Conservation (phyloP, 2,113 vertebrate species). For the Indri indri region DNA sequence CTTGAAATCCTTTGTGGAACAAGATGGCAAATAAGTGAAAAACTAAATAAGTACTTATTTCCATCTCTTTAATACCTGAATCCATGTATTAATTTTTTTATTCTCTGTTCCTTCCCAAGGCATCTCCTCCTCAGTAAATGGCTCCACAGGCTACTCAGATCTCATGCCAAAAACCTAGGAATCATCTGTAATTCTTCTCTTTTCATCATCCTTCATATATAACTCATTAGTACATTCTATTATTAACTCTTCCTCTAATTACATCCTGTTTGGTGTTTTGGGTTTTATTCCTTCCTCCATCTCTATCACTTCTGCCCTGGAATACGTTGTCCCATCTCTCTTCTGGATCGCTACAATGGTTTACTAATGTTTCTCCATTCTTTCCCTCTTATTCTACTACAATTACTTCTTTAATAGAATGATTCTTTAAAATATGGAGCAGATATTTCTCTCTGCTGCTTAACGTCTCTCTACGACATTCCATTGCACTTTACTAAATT, state of each 20-base stretch:
- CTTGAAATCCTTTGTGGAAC: background rate
- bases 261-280: background rate
- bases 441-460: background rate
- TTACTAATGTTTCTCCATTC: background rate
- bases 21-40: background rate
- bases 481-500: background rate
- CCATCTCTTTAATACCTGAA: conserved; percentile 12
- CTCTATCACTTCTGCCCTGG: background rate
- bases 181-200: conserved; percentile 13
- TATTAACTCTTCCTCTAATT: background rate
- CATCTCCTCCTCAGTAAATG: background rate
- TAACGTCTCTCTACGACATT: background rate
- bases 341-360: background rate
- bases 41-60: background rate
- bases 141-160: background rate
- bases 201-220: background rate
- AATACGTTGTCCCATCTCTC: background rate
- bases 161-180: background rate
- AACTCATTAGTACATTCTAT: background rate
- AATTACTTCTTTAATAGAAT: background rate
- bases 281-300: background rate
- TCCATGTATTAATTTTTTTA: background rate
- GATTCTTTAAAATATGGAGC: background rate
- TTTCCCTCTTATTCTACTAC: background rate
- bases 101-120: background rate